Base-by-base conservation (phyloP, 1,140 invertebrate genomes). In the Teleopsis dalmanni region DNA sequence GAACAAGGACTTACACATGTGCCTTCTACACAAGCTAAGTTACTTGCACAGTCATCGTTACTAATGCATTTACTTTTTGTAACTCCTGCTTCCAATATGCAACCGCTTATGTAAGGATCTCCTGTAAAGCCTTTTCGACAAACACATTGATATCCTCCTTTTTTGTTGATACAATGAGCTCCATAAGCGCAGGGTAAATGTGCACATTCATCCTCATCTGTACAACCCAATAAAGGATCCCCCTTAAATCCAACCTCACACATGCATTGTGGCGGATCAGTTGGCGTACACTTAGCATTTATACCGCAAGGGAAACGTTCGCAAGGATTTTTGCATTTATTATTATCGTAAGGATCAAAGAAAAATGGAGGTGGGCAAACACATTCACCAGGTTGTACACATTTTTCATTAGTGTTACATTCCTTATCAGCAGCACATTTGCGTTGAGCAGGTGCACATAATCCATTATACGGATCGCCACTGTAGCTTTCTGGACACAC, bases 261-360 rank as follows among this genome's bases (percentile, higher is more conserved):
- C 77, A 89, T 82, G 65, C 91, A 95, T 58, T 80, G 81, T 7
- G 90, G 90, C 16, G 88, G 88, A 74, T 93, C 88, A 47, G 82
- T 88, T 5, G 90, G 88, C 4, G 85, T 89, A 63, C 91, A 95
- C 72, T 89, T 88, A 2, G 90, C 85, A 70, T 95, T 95, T n/a
- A 90, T 82, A 14, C 92, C 91, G 62, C 93, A 96, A 2, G 84
- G 81, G 65, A 87, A 91, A 43, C 87, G 76, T 65, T 91, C 86
- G 62, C 88, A 91, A 5, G 88, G 88, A 77, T 84, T 92, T 73
- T 91, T 92, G 68, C 90, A 93, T 59, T 85, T 82, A 62, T 88
- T 87, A 31, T 81, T 82, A 63, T 91, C 85, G 22, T 78, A 72
- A 13, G 81, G 77, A 66, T 92, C 88, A 18, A 85, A 80, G 65